Evolutionary conservation across 1,140 invertebrate species (phyloP).

Genomic region (Drosophila gunungcola): DNA sequence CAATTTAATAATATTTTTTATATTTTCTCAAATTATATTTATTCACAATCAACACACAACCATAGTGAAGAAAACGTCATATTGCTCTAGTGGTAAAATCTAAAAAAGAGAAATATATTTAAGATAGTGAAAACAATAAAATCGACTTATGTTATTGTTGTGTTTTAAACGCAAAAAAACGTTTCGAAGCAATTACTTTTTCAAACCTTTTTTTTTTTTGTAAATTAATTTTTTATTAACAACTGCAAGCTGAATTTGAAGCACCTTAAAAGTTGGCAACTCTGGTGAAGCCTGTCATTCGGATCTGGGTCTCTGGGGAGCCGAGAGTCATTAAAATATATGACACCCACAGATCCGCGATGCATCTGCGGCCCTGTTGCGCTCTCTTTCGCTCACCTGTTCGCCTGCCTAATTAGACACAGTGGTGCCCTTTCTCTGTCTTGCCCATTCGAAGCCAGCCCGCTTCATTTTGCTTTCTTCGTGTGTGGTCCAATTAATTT

Average conservation of each 20-base stretch:
- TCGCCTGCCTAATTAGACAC: slow-evolving; percentile 55
- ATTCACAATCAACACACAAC: no score
- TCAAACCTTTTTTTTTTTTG: no score
- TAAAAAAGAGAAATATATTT: no score
- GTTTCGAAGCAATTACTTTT: no score
- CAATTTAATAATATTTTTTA: no score
- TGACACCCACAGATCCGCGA: slow-evolving; percentile 71
- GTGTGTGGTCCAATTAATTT: slow-evolving; percentile 82
- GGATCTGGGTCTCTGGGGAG: slow-evolving; percentile 33
- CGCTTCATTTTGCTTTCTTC: slow-evolving; percentile 46
- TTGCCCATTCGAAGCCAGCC: slow-evolving; percentile 1
- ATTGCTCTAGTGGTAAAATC: no score
- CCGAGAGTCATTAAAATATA: slow-evolving; percentile 74
- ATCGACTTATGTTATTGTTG: no score
- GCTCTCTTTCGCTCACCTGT: slow-evolving; percentile 47
- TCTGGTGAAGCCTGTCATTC: slow-evolving; percentile 24
- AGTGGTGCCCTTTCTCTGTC: slow-evolving; percentile 21
- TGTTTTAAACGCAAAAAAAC: no score
- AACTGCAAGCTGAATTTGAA: not conserved
- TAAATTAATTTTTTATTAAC: no score
- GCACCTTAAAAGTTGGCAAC: not conserved
- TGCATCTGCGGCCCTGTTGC: slow-evolving; percentile 31
- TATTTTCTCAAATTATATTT: no score
- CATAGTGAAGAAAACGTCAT: no score
- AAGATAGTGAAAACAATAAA: no score